Evolutionary conservation across 2,797 vertebrate genomes (phyloP).

Genomic region (Halcyon chelicuti): DNA sequence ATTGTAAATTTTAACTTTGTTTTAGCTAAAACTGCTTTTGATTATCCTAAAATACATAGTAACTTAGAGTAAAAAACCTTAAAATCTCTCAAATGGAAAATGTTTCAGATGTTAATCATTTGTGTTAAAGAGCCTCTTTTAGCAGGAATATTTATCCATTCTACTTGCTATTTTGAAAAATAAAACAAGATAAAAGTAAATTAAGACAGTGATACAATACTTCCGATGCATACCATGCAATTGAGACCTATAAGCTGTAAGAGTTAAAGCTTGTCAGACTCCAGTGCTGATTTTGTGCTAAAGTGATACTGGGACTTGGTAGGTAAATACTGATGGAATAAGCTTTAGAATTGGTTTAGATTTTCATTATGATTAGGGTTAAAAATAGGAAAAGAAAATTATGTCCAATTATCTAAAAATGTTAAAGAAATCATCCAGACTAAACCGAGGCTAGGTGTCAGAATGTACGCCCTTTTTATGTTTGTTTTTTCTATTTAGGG

Average conservation of each 20-base stretch:
- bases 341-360: background rate
- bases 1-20: background rate
- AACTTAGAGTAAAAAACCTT: background rate
- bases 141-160: background rate
- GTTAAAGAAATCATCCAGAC: background rate
- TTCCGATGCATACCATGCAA: background rate
- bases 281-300: background rate
- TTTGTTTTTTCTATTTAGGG: background rate
- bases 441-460: background rate
- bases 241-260: background rate
- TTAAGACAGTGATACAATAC: background rate
- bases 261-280: background rate
- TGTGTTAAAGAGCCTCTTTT: background rate
- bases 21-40: background rate
- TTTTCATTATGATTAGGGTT: background rate
- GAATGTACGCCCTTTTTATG: background rate
- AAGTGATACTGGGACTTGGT: background rate
- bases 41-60: background rate
- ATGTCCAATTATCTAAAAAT: background rate
- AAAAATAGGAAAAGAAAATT: background rate
- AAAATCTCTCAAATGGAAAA: background rate
- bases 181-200: background rate
- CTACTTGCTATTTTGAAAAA: background rate
- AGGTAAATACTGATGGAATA: background rate
- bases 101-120: background rate